phyloP scores from a whole-genome alignment of 2,888 invertebrate genomes.

The Luperina nickerlii region DNA sequence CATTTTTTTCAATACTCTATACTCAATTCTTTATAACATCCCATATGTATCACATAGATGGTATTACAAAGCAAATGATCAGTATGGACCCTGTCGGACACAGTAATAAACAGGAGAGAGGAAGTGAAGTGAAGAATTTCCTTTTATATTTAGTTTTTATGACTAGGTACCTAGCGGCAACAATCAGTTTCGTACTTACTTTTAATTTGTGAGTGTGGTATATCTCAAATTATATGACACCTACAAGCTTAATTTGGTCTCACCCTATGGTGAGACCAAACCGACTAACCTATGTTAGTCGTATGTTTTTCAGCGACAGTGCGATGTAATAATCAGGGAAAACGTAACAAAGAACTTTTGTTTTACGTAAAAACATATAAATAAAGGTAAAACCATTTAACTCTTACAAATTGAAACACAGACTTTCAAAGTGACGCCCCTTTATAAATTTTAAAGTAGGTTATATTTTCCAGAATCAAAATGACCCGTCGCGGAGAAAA shows the following conservation, averaged over 20 bases:
- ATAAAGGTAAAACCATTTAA: neutral
- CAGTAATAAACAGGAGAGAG: no score
- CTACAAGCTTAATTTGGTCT: neutral
- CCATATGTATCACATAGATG: no score
- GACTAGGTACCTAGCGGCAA: neutral
- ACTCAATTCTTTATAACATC: no score
- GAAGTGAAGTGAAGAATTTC: no score
- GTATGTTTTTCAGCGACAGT: neutral
- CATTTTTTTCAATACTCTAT: no score
- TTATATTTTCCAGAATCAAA: slow-evolving; percentile 53
- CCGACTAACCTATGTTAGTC: no score
- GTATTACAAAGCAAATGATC: no score
- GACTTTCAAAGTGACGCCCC: neutral
- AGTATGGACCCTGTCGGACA: no score
- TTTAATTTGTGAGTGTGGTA: neutral
- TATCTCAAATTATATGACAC: neutral
- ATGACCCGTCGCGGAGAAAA: slow-evolving; percentile 10
- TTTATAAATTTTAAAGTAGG: slow-evolving; percentile 33
- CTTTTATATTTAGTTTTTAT: no score
- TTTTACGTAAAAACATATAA: neutral
- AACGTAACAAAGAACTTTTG: neutral
- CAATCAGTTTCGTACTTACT: neutral
- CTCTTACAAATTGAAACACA: neutral
- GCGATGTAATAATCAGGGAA: neutral
- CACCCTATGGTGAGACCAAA: no score